Evolutionary conservation across 2,797 vertebrate species (phyloP), one percentile per base, ranked within the genome.

Genomic region (Ispidina picta): DNA sequence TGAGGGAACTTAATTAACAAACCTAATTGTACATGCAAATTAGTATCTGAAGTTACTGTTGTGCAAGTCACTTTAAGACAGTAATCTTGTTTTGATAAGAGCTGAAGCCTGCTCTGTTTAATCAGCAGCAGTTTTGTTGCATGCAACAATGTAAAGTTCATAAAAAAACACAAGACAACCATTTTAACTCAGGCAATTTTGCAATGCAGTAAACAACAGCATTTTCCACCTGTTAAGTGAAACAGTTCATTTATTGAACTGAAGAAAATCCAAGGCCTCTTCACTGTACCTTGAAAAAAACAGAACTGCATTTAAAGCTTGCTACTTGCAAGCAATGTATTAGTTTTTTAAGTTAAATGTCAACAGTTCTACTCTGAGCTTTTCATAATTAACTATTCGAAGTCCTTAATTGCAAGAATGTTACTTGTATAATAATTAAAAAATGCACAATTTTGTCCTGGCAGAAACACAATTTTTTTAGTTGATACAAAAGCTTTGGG

Each of bases 1-100:
- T n/a, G 12, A 91, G 26, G 33, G 46, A 88, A 51, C 80, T 64
- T 46, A 37, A 91, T 62, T 78, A 94, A 78, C 43, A 84, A 64
- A 79, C 33, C 76, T 52, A 70, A 70, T 31, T 8, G 4, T 7
- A 39, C 52, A 73, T 44, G 68, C 60, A 73, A 91, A 92, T 79
- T 86, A 80, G 39, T 44, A 77, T 60, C 52, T 46, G 15, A 52
- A 83, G 70, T 62, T 78, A 81, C 31, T 29, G 33, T 37, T 51
- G 46, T 33, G 21, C 37, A 52, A 86, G 76, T 29, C 22, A 63
- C 31, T 76, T 73, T n/a, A 49, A 79, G 68, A 39, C 15, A 76
- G 8, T 16, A 66, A 82, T 21, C 46, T 60, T 25, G 15, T 19
- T 70, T 7, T 19, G 21, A 49, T 64, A 31, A 31, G 70, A 84